Base-by-base conservation (phyloP, 2,113 vertebrate genomes). In the Thinocorus orbignyianus region DNA sequence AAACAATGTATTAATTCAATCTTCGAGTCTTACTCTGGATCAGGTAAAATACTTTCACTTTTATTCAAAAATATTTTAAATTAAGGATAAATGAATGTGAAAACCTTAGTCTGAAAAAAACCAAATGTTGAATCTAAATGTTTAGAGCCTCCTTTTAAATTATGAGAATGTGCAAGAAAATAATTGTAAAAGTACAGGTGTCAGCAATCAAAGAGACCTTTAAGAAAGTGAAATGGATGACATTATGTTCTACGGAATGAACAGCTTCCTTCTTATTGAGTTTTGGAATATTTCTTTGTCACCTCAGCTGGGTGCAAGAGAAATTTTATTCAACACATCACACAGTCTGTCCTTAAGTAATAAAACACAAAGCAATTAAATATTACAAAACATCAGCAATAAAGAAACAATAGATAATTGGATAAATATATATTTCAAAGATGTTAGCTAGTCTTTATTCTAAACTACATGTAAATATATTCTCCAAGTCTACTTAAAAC, bases 281-380 rank as follows among this genome's bases (percentile, higher is more conserved):
- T 42, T 95, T 93, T 89, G 93, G 14, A 92, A 65, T 78, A 90
- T 60, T 83, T 57, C 39, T 68, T 91, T 95, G 39, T 91, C 71
- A 89, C 33, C 77, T 87, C 55, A 86, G 22, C 33, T 77, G 37
- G 24, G 28, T 92, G 25, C 60, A 85, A 25, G 25, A 46, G 33
- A 95, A 61, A 42, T 39, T 91, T 94, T 55, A 88, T 12, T 15
- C 85, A 79, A 72, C 39, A 88, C 3, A 24, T 74, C 64, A 83
- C 5, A 37, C 85, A 73, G 94, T 72, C 22, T 90, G 69, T 94
- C 42, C 48, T 62, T 65, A 96, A 91, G 57, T 83, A 94, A 96
- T 90, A 92, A 97, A 94, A 86, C 35, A 62, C 65, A 94, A 88
- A 54, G 28, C 33, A 90, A 62, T 46, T 77, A 42, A 64, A 84